A percentile compares a stretch with the other conserved stretches of the same genome.
phyloP scores from a whole-genome alignment of 2,888 invertebrate species.

The Alloscopus bannaensis region DNA sequence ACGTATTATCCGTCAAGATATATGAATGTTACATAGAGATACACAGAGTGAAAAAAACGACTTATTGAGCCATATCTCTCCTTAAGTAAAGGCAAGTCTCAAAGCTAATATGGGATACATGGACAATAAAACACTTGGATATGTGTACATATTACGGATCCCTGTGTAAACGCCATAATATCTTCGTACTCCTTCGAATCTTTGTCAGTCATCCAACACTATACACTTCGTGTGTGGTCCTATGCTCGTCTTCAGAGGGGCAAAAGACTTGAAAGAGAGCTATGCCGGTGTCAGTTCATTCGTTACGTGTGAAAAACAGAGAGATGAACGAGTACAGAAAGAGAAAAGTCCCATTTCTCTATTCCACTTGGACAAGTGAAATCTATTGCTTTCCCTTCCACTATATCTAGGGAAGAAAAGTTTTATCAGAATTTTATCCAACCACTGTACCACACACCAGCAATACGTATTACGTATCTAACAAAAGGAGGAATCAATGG shows the following conservation, averaged over 20 bases:
- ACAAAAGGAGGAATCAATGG: slow-evolving; percentile 10
- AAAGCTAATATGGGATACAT: slow-evolving; percentile 23
- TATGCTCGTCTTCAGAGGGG: neutral
- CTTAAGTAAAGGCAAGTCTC: neutral
- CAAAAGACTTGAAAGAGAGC: slow-evolving; percentile 23
- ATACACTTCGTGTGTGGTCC: neutral
- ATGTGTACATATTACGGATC: slow-evolving; percentile 22
- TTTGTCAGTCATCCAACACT: too few species aligned
- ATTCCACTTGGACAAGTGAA: slow-evolving; percentile 39
- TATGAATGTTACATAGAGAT: neutral
- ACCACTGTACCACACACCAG: neutral
- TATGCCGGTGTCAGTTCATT: slow-evolving; percentile 6
- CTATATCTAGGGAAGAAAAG: slow-evolving; percentile 8
- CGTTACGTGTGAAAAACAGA: slow-evolving; percentile 20
- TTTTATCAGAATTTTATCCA: neutral
- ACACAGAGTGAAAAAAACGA: slow-evolving; percentile 16
- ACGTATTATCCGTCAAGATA: slow-evolving; percentile 35
- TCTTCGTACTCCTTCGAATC: too few species aligned
- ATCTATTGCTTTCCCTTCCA: slow-evolving; percentile 33
- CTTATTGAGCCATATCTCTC: slow-evolving; percentile 29
- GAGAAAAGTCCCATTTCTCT: slow-evolving; percentile 4
- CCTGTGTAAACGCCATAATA: too few species aligned
- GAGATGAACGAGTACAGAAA: slow-evolving; percentile 23
- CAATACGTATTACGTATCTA: slow-evolving; percentile 16
- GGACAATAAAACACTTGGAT: slow-evolving; percentile 37